Conservation (phyloP, 92 coral and sea anemone species). For the Porites cylindrica region DNA sequence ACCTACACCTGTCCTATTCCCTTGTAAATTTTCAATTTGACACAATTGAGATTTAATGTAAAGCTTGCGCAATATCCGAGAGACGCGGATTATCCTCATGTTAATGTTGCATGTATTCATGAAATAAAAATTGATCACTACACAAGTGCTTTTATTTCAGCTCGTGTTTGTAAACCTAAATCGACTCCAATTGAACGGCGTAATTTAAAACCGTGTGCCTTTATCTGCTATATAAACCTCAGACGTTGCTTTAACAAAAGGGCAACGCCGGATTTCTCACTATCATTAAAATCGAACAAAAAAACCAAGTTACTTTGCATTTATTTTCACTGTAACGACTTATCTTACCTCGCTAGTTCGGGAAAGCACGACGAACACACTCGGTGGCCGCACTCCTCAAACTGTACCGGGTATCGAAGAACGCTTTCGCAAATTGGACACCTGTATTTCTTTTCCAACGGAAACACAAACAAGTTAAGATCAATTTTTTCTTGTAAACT, state of each 20-base stretch:
- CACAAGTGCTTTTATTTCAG: background rate
- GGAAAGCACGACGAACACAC: conserved; percentile 86
- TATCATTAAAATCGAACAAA: background rate
- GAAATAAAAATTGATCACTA: conserved; percentile 11
- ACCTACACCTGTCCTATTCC: background rate
- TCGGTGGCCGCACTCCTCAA: conserved; percentile 88
- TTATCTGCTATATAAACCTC: conserved; percentile 4
- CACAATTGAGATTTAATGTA: background rate
- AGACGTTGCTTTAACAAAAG: background rate
- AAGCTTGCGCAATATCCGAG: background rate
- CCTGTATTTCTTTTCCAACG: conserved; percentile 85
- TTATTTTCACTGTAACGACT: too few relatives aligned
- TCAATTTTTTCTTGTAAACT: conserved; percentile 38
- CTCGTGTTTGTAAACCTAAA: background rate
- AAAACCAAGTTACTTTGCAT: background rate
- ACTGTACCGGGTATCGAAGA: conserved; percentile 84
- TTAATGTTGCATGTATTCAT: background rate
- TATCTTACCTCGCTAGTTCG: conserved; percentile 64
- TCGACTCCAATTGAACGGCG: background rate
- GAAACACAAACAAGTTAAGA: conserved; percentile 71
- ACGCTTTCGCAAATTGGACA: conserved; percentile 89
- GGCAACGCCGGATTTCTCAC: background rate
- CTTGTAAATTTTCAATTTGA: background rate
- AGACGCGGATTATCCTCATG: background rate
- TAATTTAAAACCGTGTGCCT: background rate